Base-by-base conservation (phyloP, 2,888 invertebrate species). In the Troglohyphantes excavatus region DNA sequence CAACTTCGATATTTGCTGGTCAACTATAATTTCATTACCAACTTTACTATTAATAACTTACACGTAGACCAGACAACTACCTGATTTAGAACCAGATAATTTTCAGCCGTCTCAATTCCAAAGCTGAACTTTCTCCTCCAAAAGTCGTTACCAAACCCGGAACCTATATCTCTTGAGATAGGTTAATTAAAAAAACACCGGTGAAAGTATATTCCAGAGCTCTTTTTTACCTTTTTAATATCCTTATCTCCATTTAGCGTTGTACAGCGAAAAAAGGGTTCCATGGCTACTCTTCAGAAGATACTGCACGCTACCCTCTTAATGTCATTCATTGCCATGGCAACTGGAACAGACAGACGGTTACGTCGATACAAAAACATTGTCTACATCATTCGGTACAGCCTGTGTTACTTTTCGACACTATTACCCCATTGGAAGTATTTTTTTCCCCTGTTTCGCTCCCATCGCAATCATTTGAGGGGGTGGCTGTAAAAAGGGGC, bases 331-430 rank as follows among this genome's bases (percentile, higher is more conserved):
- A 63, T 79, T 26, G 19, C 67, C 79, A 79, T 79, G 46, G 79
- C 46, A 33, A 79, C 79, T 5, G 13, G 67, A 19, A 79, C 39
- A 21, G 79, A 79, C 67, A 79, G 43, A 79, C 79, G 65, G 67
- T 79, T 79, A 79, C 79, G 67, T 79, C 67, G 79, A 79, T 79
- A 79, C 63, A 67, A 79, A 79, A 79, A 79, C 79, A 63, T 67
- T 79, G 79, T 79, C 79, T 33, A 46, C 39, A 79, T 67, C 67
- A 79, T 79, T 46, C 46, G 17, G 46, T 46, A 13, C 2, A 67
- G 79, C 26, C 27, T 39, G 43, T 43, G 79, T 67, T 79, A 79
- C 79, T 79, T 79, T 79, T 79, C 79, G 79, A 79, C 79, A 67
- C 79, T 79, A 79, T 67, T 79, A 79, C 67, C 79, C 63, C 17